These are phyloP conservation scores for Artibeus jamaicensis DNA, from an alignment of 2,797 vertebrate species.

Conservation along the genomic window DNA sequence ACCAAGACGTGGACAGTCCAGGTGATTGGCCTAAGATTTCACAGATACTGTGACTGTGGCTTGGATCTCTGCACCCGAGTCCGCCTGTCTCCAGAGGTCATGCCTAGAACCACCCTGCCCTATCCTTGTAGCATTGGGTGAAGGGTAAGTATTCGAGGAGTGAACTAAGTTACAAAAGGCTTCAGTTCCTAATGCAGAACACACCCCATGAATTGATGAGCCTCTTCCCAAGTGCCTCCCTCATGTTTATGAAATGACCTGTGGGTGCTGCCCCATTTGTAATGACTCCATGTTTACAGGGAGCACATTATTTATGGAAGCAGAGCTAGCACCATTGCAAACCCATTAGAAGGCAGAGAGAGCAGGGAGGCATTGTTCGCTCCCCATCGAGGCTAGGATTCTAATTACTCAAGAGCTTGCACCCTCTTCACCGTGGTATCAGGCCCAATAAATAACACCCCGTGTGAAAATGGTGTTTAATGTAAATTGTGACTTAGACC, in stretches of 20 bases:
- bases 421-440: not conserved
- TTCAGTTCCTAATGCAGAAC: not conserved
- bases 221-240: not conserved
- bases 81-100: fast-evolving
- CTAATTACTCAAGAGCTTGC: slow-evolving; percentile 19
- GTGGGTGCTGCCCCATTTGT: not conserved
- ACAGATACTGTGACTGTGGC: not conserved
- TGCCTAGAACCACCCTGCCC: fast-evolving
- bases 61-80: no score
- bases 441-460: slow-evolving; percentile 49
- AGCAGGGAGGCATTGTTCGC: not conserved
- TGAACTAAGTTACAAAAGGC: not conserved
- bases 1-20: fast-evolving
- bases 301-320: slow-evolving; percentile 51
- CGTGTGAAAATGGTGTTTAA: slow-evolving; percentile 43
- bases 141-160: fast-evolving
- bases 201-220: not conserved
- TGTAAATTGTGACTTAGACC: slow-evolving; percentile 65
- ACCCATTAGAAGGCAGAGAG: slow-evolving; percentile 11
- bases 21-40: not conserved
- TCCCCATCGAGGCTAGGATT: slow-evolving; percentile 13
- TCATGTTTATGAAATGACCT: slow-evolving; percentile 40
- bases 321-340: not conserved
- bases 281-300: slow-evolving; percentile 45
- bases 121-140: fast-evolving